Evolutionary conservation across 2,797 vertebrate species (phyloP).

Genomic region (Lepus townsendii): DNA sequence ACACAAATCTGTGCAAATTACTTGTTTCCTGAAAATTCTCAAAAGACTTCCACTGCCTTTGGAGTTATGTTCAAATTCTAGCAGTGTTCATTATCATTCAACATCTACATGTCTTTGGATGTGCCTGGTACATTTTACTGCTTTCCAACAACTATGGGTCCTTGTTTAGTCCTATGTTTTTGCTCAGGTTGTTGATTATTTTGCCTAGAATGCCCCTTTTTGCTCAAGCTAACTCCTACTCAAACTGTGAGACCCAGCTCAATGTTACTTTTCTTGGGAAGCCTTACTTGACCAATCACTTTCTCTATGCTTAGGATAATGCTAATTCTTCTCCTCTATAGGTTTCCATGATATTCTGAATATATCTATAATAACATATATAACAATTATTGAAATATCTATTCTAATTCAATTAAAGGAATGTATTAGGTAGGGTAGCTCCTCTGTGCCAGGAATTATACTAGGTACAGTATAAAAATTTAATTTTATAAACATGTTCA

Average conservation of each 20-base stretch:
- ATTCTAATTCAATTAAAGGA: slow-evolving; percentile 26
- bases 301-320: background rate
- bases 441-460: background rate
- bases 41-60: background rate
- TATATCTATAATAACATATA: background rate
- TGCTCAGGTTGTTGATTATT: background rate
- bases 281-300: background rate
- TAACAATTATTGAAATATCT: background rate
- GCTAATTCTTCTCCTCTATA: background rate
- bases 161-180: background rate
- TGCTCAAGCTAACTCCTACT: background rate
- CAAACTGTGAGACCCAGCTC: background rate
- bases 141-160: background rate
- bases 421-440: background rate
- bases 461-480: slow-evolving; percentile 4
- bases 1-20: background rate
- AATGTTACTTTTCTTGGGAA: background rate
- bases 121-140: background rate
- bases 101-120: background rate
- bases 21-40: background rate
- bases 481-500: background rate
- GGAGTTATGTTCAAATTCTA: background rate
- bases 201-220: background rate
- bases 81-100: background rate
- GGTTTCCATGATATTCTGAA: background rate